These are phyloP conservation scores for Brachionus angularis DNA, from an alignment of 1,140 invertebrate genomes.

Conservation along the genomic window DNA sequence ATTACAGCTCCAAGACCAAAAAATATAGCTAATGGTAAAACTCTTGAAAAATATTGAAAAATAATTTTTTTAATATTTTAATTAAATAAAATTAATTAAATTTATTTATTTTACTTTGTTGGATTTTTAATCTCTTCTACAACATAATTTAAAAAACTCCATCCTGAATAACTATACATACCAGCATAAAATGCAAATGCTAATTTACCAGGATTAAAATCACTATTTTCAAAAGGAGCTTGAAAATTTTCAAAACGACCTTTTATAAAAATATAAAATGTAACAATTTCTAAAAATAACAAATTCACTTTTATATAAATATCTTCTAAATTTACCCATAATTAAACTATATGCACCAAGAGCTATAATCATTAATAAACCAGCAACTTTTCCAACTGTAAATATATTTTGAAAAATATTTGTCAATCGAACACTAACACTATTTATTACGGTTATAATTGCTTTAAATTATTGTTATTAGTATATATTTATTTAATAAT, in stretches of 20 bases:
- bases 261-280: constrained; percentile 45
- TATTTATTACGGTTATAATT: constrained; percentile 55
- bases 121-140: constrained; percentile 84
- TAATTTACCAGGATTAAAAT: not conserved
- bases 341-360: constrained; percentile 48
- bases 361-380: constrained; percentile 55
- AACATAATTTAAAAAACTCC: constrained; percentile 59
- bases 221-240: constrained; percentile 8
- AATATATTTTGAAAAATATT: constrained; percentile 56
- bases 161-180: constrained; percentile 37
- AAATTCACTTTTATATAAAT: not conserved
- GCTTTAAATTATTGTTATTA: constrained; percentile 46
- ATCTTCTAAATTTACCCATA: constrained; percentile 17
- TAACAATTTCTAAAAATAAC: constrained; percentile 4
- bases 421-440: constrained; percentile 55
- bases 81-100: constrained; percentile 49
- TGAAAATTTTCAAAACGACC: constrained; percentile 41
- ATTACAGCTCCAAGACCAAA: constrained; percentile 69
- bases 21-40: constrained; percentile 51
- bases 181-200: constrained; percentile 31
- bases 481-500: not conserved
- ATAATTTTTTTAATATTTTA: constrained; percentile 6
- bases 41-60: constrained; percentile 49
- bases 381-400: constrained; percentile 54
- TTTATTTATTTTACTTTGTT: constrained; percentile 64